These are phyloP conservation scores for Lepidocolaptes lacrymiger DNA, from an alignment of 2,797 vertebrate genomes.

Conservation along the genomic window DNA sequence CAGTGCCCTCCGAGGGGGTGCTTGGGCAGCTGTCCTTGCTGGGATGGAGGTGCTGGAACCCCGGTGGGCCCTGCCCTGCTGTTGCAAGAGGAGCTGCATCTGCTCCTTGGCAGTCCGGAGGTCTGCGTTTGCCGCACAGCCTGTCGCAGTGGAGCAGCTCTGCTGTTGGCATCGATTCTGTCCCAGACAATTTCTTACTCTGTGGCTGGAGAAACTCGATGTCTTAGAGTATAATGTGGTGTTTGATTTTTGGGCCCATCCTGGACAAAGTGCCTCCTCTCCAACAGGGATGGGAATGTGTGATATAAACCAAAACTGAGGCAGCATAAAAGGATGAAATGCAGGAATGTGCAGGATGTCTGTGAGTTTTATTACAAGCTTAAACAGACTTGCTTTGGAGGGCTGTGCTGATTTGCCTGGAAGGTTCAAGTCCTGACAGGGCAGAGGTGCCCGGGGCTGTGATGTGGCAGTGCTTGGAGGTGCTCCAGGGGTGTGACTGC, in stretches of 20 bases:
- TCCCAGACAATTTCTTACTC: not conserved
- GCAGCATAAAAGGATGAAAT: not conserved
- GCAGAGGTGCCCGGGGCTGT: not conserved
- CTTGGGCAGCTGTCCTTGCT: not conserved
- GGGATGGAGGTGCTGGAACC: not conserved
- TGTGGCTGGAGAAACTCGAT: not conserved
- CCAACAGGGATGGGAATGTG: not conserved
- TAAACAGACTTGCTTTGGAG: not conserved
- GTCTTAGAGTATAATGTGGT: not conserved
- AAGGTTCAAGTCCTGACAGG: slow-evolving; percentile 19
- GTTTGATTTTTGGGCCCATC: not conserved
- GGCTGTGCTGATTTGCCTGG: not conserved
- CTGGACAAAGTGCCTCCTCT: not conserved
- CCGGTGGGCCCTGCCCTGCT: too few relatives aligned
- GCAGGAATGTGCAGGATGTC: not conserved
- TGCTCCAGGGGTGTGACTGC: not conserved
- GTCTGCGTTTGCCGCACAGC: not conserved
- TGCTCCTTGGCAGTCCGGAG: not conserved
- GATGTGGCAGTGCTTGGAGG: slow-evolving; percentile 1
- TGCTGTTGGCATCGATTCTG: not conserved
- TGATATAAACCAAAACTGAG: not conserved
- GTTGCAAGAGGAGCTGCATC: not conserved
- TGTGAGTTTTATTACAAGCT: not conserved
- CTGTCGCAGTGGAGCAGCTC: not conserved
- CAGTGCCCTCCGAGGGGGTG: not conserved